Conservation (phyloP, 2,797 vertebrate species). For the Halcyon leucocephala region DNA sequence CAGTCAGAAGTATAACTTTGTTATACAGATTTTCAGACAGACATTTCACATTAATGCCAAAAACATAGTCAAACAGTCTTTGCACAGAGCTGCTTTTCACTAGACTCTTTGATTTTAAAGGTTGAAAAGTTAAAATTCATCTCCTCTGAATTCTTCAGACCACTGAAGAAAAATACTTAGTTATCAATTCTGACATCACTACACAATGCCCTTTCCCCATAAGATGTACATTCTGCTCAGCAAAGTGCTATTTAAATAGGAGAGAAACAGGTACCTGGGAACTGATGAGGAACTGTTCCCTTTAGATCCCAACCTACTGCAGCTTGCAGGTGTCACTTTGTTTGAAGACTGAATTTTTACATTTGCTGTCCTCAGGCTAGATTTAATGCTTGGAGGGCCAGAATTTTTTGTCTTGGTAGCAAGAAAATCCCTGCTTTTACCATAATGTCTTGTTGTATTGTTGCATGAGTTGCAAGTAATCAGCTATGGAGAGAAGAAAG, state of each 20-base stretch:
- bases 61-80: not conserved
- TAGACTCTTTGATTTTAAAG: not conserved
- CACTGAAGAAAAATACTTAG: not conserved
- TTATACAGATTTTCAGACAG: not conserved
- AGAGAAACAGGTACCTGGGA: slow-evolving; percentile 70
- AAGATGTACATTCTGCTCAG: not conserved
- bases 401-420: slow-evolving; percentile 62
- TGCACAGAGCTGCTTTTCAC: not conserved
- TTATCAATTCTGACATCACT: not conserved
- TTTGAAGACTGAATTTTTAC: slow-evolving; percentile 29
- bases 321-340: slow-evolving; percentile 51
- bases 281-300: slow-evolving; percentile 56
- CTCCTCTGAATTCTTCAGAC: not conserved
- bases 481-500: slow-evolving; percentile 81
- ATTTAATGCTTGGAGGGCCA: slow-evolving; percentile 70
- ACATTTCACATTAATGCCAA: not conserved
- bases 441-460: slow-evolving; percentile 84
- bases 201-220: not conserved
- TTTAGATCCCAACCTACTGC: slow-evolving; percentile 56
- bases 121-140: not conserved
- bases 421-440: slow-evolving; percentile 85
- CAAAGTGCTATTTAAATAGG: not conserved
- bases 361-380: slow-evolving; percentile 41
- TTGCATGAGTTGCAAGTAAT: slow-evolving; percentile 92
- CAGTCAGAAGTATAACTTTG: not conserved